A percentile compares a stretch with the other conserved stretches of the same genome.
Conservation (phyloP, 2,113 vertebrate species). For the Lates calcarifer region DNA sequence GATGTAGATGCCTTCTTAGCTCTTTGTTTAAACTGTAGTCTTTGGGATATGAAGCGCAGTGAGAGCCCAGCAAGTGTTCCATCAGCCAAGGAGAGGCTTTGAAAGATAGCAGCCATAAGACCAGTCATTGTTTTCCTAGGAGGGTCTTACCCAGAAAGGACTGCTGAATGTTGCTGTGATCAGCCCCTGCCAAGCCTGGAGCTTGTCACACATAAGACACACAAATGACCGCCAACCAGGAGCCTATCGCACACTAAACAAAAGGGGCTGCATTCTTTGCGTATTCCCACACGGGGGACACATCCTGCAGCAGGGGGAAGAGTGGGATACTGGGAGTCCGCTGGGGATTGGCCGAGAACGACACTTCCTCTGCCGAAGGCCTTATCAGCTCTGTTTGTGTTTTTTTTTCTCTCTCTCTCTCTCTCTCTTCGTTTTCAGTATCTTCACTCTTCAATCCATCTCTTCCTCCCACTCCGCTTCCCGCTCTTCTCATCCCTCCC, state of each 20-base stretch:
- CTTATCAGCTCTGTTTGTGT: slow-evolving; percentile 80
- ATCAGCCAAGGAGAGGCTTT: slow-evolving; percentile 54
- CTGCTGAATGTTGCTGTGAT: slow-evolving; percentile 65
- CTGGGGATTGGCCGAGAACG: slow-evolving; percentile 73
- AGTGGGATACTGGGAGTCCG: slow-evolving; percentile 75
- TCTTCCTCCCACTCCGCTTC: slow-evolving; percentile 54
- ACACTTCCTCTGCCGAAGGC: slow-evolving; percentile 80
- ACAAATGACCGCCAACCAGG: slow-evolving; percentile 69
- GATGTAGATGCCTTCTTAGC: background rate
- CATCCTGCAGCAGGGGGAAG: slow-evolving; percentile 81
- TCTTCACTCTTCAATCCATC: slow-evolving; percentile 67
- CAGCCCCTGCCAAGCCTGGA: slow-evolving; percentile 73
- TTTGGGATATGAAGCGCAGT: slow-evolving; percentile 29
- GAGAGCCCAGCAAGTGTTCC: slow-evolving; percentile 18
- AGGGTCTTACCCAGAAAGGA: slow-evolving; percentile 72
- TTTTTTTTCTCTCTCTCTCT: slow-evolving; percentile 10
- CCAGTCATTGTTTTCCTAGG: slow-evolving; percentile 68
- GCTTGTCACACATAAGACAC: slow-evolving; percentile 73
- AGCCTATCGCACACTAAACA: slow-evolving; percentile 81
- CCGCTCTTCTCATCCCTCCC: slow-evolving; percentile 52
- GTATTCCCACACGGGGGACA: slow-evolving; percentile 82
- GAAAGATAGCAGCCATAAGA: slow-evolving; percentile 62
- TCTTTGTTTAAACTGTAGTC: slow-evolving; percentile 31
- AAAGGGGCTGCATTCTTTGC: slow-evolving; percentile 82
- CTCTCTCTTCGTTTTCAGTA: slow-evolving; percentile 38